Base-by-base conservation (phyloP, 2,888 invertebrate species). In the Itoplectis maculator region DNA sequence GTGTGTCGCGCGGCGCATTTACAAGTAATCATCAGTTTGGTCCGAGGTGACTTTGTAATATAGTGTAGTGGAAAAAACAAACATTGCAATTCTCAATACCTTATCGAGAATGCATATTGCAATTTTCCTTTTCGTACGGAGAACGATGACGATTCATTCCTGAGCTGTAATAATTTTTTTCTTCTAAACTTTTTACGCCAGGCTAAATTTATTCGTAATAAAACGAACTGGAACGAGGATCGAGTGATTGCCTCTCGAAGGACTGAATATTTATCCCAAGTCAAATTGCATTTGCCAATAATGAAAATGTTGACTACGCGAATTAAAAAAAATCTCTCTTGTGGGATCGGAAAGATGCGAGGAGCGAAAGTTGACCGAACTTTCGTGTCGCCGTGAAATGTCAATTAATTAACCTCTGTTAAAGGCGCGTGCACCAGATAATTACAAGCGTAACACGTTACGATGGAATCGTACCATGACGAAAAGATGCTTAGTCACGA, bases 401-500 rank as follows among this genome's bases (percentile, higher is more conserved):
- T 18, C 79, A 49, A 11, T 63, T 73, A 45, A 69, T 74, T 35
- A 61, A 54, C 59, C 74, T 35, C 49, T n/a, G 18, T 47, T 35
- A 18, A 69, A 45, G 42, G 72, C 51, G 72, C 72, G 47, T 20
- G 61, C 61, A 37, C 45, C 7, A 20, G 15, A 61, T 7, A 35
- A 49, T 47, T 7, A 59, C 37, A 6, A 5, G 4, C 29, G 35
- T 6, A 15, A 56, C 15, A 37, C 40, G 18, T 8, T 29, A 23
- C 11, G 18, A 51, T 78, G 74, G 65, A 79, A 79, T 76, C 15
- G 0, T 63, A 70, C 68, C 9, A 59, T 59, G 37, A 35, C 59
- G 2, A 11, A 66, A 72, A 72, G 40, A 5, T 40, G 76, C 54
- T 76, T 56, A 70, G 75, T 82, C 76, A 76, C 76, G 82, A 73